Base-by-base conservation (phyloP, 1,140 invertebrate genomes). In the Drosophila nebulosa region DNA sequence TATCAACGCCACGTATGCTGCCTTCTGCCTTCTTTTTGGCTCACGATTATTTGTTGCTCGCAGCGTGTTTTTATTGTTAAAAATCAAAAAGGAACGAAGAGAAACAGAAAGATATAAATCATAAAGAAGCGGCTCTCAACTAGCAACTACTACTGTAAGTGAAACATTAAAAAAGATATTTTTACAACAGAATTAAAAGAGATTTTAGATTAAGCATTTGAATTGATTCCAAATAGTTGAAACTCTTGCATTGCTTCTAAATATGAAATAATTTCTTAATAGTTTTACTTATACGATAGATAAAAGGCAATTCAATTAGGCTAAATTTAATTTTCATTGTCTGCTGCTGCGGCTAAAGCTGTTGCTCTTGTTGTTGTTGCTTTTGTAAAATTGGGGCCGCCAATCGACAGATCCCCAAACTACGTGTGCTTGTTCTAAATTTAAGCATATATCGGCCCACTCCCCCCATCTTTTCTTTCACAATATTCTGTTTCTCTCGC, bases 361-460 rank as follows among this genome's bases (percentile, higher is more conserved):
- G 63, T 6, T 57, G 26, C 30, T 53, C 53, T 6, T 57, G 26
- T 30, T 56, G 26, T 21, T 56, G 53, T 16, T 50, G 53, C 61
- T 65, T 57, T 46, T 65, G 18, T 61, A 64, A 53, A 69, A 68
- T 74, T 78, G 67, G 66, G 79, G 69, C 72, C 74, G 74, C 73
- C 39, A 46, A 88, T 88, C 81, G 74, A 77, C 78, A 78, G 78
- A 75, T 72, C 59, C 52, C 52, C 78, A 86, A 46, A 86, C 81
- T 78, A 85, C 78, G 81, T 86, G 84, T 86, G 81, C 81, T 86
- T 81, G 67, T 36, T 69, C 81, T 88, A 86, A 64, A 69, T 72
- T 81, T 86, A 86, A 83, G 65, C 81, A 58, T 46, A 21, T 46
- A 21, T 21, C 39, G 39, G 9, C 16, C 10, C 39, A 21, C 39